phyloP scores from a whole-genome alignment of 1,140 invertebrate genomes.

The Drosophila kurseongensis region DNA sequence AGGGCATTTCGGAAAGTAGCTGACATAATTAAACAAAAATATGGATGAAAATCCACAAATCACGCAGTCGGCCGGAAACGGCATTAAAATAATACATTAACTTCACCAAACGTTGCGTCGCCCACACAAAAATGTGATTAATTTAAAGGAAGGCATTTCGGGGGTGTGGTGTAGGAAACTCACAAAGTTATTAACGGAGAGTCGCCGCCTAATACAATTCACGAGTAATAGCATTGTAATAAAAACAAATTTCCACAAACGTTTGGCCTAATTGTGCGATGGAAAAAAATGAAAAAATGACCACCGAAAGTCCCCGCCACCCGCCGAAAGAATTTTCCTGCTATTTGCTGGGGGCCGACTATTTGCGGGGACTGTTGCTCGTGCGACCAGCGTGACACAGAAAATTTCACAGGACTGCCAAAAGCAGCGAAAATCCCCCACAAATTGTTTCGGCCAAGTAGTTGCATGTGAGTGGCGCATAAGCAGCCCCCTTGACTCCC shows the following conservation, averaged over 20 bases:
- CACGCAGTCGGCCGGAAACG: constrained; percentile 70
- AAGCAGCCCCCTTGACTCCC: constrained; percentile 20
- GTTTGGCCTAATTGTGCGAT: constrained; percentile 72
- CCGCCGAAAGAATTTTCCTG: constrained; percentile 20
- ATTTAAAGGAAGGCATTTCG: constrained; percentile 50
- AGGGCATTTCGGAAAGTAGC: background rate
- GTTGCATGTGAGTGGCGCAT: constrained; percentile 67
- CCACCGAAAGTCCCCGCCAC: background rate
- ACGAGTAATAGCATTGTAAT: constrained; percentile 70
- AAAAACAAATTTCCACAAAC: constrained; percentile 77
- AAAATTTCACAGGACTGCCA: constrained; percentile 48
- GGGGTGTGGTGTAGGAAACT: constrained; percentile 1
- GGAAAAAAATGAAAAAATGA: constrained; percentile 27
- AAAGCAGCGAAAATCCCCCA: constrained; percentile 30
- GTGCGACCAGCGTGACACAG: constrained; percentile 67
- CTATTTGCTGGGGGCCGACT: constrained; percentile 15
- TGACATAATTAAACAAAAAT: constrained; percentile 38
- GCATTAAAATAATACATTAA: constrained; percentile 81
- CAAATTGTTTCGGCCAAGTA: constrained; percentile 34
- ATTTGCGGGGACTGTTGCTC: constrained; percentile 40
- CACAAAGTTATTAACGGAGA: constrained; percentile 32
- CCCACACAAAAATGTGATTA: constrained; percentile 69
- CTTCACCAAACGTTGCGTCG: constrained; percentile 68
- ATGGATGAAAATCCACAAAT: constrained; percentile 51
- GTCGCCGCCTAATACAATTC: constrained; percentile 48